Evolutionary conservation across 2,113 vertebrate genomes (phyloP).

Genomic region (Myanophis thanlyinensis): DNA sequence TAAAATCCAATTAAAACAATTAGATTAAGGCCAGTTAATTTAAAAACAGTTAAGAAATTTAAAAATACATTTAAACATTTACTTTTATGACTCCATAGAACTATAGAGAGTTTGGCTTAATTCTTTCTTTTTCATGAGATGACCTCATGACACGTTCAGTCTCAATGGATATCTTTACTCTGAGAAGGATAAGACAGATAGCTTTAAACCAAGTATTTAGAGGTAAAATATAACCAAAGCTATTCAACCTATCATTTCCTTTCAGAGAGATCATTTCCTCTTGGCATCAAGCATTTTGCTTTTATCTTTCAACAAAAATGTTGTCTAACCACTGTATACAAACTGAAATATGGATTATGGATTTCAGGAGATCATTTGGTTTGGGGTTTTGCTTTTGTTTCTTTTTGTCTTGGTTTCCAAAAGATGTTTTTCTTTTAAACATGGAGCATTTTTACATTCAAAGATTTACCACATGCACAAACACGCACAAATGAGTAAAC

Average conservation of each 20-base stretch:
- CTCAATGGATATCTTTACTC: constrained; percentile 37
- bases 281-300: constrained; percentile 34
- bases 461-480: neutral
- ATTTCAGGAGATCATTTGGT: constrained; percentile 21
- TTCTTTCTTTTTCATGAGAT: constrained; percentile 35
- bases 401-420: neutral
- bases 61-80: too few species aligned
- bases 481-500: neutral
- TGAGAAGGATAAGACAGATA: constrained; percentile 37
- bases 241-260: constrained; percentile 48
- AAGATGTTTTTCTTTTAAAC: constrained; percentile 29
- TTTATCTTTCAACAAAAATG: constrained; percentile 49
- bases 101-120: constrained; percentile 4
- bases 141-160: constrained; percentile 30
- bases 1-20: too few species aligned
- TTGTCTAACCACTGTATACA: constrained; percentile 35
- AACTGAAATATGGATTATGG: constrained; percentile 21
- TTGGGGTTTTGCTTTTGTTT: neutral
- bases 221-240: constrained; percentile 32
- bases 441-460: constrained; percentile 6
- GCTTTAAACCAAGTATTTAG: constrained; percentile 43
- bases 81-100: constrained; percentile 21
- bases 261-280: constrained; percentile 49
- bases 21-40: too few species aligned
- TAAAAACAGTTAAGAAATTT: too few species aligned